Conservation (phyloP, 2,113 vertebrate genomes). For the Thryonomys swinderianus region DNA sequence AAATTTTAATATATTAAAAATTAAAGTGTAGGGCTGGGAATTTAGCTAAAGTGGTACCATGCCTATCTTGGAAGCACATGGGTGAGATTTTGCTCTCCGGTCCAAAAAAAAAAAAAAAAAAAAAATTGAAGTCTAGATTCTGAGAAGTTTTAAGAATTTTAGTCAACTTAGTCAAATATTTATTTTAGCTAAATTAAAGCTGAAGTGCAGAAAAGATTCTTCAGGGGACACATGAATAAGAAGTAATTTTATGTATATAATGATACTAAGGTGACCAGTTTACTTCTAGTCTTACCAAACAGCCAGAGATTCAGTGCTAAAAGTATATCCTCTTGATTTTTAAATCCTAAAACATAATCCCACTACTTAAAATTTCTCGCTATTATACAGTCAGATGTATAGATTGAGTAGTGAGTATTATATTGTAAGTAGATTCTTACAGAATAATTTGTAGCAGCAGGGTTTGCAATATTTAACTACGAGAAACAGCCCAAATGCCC, state of each 20-base stretch:
- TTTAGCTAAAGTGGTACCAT: no score
- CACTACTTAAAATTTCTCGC: neutral
- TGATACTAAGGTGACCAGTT: neutral
- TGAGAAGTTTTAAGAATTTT: conserved; percentile 11
- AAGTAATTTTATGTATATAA: neutral
- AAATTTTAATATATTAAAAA: neutral
- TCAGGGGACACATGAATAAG: neutral
- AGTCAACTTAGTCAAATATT: neutral
- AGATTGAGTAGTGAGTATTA: neutral
- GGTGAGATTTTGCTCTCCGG: no score
- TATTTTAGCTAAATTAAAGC: conserved; percentile 14
- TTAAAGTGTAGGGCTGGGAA: neutral
- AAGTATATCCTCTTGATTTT: neutral
- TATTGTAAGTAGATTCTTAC: conserved; percentile 6
- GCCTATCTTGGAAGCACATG: no score
- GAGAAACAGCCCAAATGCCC: no score
- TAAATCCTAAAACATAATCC: neutral
- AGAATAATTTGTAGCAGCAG: no score
- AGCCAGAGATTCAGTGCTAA: neutral
- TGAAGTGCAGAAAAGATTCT: neutral
- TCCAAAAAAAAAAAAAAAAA: no score
- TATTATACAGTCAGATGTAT: neutral
- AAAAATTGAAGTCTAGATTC: no score
- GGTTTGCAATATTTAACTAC: no score
- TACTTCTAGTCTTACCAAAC: neutral